Evolutionary conservation across 2,113 vertebrate genomes (phyloP).

Genomic region (Tamias sibiricus): DNA sequence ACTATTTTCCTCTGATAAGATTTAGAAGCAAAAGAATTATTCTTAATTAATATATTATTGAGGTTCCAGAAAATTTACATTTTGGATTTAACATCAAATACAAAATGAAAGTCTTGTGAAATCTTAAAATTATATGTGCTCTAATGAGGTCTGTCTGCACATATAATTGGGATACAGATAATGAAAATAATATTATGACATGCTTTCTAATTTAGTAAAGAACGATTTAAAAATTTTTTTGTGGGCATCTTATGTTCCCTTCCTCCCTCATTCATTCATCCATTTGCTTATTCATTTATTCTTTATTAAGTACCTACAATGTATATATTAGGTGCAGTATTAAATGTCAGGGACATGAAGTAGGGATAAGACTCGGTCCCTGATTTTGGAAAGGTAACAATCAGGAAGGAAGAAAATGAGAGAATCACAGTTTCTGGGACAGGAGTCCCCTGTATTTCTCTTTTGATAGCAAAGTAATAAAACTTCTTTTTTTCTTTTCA

Average conservation of each 20-base stretch:
- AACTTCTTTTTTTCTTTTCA: too few relatives aligned
- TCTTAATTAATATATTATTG: not conserved
- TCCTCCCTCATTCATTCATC: not conserved
- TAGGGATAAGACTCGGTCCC: not conserved
- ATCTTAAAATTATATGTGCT: not conserved
- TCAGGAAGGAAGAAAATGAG: not conserved
- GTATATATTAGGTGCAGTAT: not conserved
- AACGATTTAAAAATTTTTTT: not conserved
- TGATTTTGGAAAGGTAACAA: not conserved
- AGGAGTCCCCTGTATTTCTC: too few relatives aligned
- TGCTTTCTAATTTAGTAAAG: constrained; percentile 9
- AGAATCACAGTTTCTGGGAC: too few relatives aligned
- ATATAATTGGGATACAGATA: not conserved
- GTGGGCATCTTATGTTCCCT: not conserved
- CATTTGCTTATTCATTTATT: not conserved
- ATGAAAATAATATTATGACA: not conserved
- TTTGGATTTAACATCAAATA: not conserved
- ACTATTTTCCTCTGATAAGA: constrained; percentile 34
- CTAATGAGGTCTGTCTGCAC: not conserved
- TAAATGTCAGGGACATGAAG: not conserved
- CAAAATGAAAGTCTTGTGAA: not conserved
- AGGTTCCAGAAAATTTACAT: not conserved
- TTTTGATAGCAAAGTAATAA: too few relatives aligned
- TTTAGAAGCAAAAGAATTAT: not conserved
- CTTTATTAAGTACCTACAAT: not conserved